phyloP scores from a whole-genome alignment of 2,888 invertebrate genomes.

The Helobdella robusta region DNA sequence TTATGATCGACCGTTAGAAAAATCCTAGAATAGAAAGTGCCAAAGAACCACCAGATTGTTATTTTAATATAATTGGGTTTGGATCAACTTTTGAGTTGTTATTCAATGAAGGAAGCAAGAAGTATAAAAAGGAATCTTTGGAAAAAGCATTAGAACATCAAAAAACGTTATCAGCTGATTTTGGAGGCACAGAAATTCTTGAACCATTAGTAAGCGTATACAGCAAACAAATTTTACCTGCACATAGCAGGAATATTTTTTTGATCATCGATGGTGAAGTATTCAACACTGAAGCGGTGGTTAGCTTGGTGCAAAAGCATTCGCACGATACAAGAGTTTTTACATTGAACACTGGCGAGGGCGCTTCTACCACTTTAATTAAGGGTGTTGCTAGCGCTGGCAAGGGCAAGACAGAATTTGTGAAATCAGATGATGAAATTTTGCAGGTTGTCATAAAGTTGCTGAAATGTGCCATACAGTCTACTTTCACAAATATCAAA shows the following conservation, averaged over 20 bases:
- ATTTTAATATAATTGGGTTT: constrained; percentile 41
- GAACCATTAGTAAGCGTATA: constrained; percentile 39
- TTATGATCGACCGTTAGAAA: too few species aligned
- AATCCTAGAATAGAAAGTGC: too few species aligned
- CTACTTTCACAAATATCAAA: constrained; percentile 19
- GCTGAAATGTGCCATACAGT: constrained; percentile 28
- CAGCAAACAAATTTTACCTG: constrained; percentile 15
- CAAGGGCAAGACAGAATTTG: constrained; percentile 45
- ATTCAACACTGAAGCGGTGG: constrained; percentile 41
- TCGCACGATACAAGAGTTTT: constrained; percentile 36
- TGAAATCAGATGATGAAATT: constrained; percentile 37
- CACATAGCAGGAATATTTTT: constrained; percentile 21
- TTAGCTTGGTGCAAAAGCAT: constrained; percentile 37
- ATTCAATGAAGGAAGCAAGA: constrained; percentile 37
- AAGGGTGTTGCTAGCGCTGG: constrained; percentile 46
- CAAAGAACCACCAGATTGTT: constrained; percentile 39
- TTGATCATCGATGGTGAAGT: constrained; percentile 47
- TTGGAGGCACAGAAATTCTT: constrained; percentile 45
- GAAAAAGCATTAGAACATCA: constrained; percentile 35
- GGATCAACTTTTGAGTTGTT: constrained; percentile 37
- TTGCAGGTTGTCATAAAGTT: constrained; percentile 35
- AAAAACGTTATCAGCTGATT: constrained; percentile 39
- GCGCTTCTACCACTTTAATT: constrained; percentile 39
- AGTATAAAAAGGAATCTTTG: constrained; percentile 38
- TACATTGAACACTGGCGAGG: constrained; percentile 26